Percentiles rank a stretch among this genome's conserved stretches.
These are phyloP conservation scores for Limenitis camilla DNA, from an alignment of 2,888 invertebrate species.

Conservation along the genomic window DNA sequence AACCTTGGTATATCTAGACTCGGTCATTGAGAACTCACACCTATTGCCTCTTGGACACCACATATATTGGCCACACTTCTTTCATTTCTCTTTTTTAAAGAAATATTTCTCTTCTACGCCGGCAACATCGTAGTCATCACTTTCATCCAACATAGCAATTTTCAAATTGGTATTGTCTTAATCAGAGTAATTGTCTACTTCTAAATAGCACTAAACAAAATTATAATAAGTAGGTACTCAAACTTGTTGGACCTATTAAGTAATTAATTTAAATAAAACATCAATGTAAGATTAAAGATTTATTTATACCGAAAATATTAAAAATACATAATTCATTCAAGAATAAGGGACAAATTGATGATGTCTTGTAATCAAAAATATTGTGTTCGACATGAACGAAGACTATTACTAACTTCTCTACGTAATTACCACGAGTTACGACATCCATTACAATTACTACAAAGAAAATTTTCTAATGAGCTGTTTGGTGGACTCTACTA, in stretches of 20 bases:
- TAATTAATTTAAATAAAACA: slow-evolving; percentile 1
- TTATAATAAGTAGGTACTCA: background rate
- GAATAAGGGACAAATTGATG: slow-evolving; percentile 39
- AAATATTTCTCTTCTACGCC: too few species aligned
- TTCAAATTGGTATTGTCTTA: too few species aligned
- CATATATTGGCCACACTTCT: too few species aligned
- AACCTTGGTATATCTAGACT: too few species aligned
- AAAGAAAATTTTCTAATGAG: slow-evolving; percentile 26
- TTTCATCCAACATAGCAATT: too few species aligned
- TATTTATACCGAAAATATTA: slow-evolving; percentile 47
- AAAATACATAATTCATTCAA: slow-evolving; percentile 53
- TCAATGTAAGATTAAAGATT: slow-evolving; percentile 31
- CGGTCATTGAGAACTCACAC: too few species aligned
- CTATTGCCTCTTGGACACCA: too few species aligned
- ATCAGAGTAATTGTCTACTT: too few species aligned
- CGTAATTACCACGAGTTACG: slow-evolving; percentile 33
- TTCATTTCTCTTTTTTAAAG: too few species aligned
- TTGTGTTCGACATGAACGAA: slow-evolving; percentile 26
- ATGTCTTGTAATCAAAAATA: slow-evolving; percentile 41
- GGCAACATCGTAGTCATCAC: too few species aligned
- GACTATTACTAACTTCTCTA: slow-evolving; percentile 24
- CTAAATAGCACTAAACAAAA: background rate
- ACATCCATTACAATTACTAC: slow-evolving; percentile 29
- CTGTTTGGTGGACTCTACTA: slow-evolving; percentile 31
- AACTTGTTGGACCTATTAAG: background rate